Conservation (phyloP, 37 sponge, comb jelly and placozoan genomes). For the Spongilla lacustris region DNA sequence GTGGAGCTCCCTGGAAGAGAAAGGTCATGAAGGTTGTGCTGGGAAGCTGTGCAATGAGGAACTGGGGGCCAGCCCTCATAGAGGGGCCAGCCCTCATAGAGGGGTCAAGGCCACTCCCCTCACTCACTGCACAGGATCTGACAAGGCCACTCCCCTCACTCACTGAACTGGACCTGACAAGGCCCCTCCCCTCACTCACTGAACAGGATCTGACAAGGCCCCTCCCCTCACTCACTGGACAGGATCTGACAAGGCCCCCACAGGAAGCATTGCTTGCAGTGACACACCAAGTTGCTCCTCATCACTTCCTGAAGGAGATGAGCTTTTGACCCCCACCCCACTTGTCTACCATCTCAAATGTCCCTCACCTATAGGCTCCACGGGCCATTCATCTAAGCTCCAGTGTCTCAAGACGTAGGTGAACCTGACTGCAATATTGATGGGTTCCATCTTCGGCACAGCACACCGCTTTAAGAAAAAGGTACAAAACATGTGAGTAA, state of each 20-base stretch:
- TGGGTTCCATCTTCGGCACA: constrained; percentile 10
- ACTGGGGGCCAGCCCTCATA: no score
- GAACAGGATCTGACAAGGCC: background rate
- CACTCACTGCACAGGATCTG: background rate
- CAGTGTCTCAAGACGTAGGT: constrained; percentile 76
- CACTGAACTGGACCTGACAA: background rate
- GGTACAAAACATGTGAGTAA: background rate
- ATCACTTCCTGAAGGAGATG: background rate
- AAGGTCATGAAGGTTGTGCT: no score
- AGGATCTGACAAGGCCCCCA: constrained; percentile 74
- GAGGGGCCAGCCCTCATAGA: background rate
- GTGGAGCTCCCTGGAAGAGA: constrained; percentile 71
- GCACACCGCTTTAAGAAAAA: constrained; percentile 2
- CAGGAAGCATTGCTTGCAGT: constrained; percentile 30
- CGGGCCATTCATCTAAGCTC: constrained; percentile 72
- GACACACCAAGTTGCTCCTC: background rate
- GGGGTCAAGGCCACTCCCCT: no score
- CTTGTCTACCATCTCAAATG: no score
- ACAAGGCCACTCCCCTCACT: background rate
- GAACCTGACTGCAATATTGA: constrained; percentile 65
- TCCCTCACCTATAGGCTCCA: constrained; percentile 53
- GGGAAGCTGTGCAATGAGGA: no score
- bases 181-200: background rate
- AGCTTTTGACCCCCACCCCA: background rate
- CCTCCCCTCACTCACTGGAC: constrained; percentile 44